Percentiles rank a stretch among this genome's conserved stretches.
Conservation (phyloP, 1,140 invertebrate species). For the Xylocopa sonorina region DNA sequence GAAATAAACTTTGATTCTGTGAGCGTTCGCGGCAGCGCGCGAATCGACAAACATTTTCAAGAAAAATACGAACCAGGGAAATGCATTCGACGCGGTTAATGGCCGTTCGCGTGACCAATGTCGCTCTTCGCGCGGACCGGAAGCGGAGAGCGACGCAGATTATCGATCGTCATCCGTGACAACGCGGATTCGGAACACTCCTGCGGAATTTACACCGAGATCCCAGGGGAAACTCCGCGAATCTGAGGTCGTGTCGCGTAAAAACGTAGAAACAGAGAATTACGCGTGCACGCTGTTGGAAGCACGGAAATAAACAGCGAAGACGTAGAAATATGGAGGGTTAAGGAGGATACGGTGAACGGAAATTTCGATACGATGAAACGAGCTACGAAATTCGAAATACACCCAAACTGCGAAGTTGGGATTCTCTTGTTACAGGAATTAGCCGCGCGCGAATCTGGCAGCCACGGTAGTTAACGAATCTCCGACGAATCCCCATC, state of each 20-base stretch:
- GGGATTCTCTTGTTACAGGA: constrained; percentile 5
- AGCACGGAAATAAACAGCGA: too few relatives aligned
- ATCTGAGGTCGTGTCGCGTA: too few relatives aligned
- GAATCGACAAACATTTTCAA: not conserved
- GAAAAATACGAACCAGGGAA: not conserved
- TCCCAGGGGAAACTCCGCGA: too few relatives aligned
- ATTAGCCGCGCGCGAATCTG: not conserved
- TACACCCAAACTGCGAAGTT: not conserved
- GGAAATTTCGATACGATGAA: not conserved
- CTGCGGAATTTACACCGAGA: too few relatives aligned
- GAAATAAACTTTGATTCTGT: not conserved
- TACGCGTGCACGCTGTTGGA: too few relatives aligned
- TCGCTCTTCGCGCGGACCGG: not conserved
- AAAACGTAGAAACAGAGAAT: too few relatives aligned
- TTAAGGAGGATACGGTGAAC: too few relatives aligned
- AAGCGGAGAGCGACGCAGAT: not conserved
- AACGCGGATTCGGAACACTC: too few relatives aligned
- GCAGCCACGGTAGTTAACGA: not conserved
- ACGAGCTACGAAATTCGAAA: not conserved
- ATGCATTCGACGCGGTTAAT: not conserved
- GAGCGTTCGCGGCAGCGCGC: not conserved
- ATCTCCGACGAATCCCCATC: not conserved
- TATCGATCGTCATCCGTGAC: too few relatives aligned
- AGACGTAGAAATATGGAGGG: too few relatives aligned
- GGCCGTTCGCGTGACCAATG: not conserved